Conservation (phyloP, 1,140 invertebrate species). For the Drosophila arizonae region DNA sequence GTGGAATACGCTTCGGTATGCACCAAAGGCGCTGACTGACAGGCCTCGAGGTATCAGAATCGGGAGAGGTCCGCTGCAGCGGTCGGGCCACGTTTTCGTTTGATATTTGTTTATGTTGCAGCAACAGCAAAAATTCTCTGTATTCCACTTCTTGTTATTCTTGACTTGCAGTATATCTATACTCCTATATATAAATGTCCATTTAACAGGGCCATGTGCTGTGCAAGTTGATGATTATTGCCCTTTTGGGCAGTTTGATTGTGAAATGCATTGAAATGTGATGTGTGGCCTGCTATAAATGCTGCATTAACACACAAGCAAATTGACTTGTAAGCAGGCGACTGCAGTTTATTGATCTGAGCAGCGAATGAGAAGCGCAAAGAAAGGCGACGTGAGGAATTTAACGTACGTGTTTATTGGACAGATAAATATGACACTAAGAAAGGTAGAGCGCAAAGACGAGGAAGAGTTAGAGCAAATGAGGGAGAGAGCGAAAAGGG, state of each 20-base stretch:
- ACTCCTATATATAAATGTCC: constrained; percentile 17
- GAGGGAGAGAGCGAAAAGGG: too few species aligned
- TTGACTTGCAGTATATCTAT: constrained; percentile 13
- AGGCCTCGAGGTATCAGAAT: constrained; percentile 38
- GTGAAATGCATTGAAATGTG: constrained; percentile 33
- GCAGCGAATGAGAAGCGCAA: constrained; percentile 1
- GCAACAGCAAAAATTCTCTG: constrained; percentile 23
- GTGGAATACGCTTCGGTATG: constrained; percentile 69
- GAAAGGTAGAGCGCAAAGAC: background rate
- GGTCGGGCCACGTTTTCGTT: constrained; percentile 65
- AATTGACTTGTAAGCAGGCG: constrained; percentile 34
- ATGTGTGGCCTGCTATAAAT: constrained; percentile 15
- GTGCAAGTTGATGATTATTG: constrained; percentile 65
- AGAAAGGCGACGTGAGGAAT: constrained; percentile 6
- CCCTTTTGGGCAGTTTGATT: constrained; percentile 46
- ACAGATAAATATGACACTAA: background rate
- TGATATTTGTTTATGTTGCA: constrained; percentile 75
- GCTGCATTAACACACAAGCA: constrained; percentile 16
- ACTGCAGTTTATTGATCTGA: constrained; percentile 19
- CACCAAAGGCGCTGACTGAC: constrained; percentile 62
- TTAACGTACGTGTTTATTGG: background rate
- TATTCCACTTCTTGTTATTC: constrained; percentile 41
- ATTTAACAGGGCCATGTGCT: constrained; percentile 38
- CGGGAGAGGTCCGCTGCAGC: constrained; percentile 16
- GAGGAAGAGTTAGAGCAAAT: too few species aligned